phyloP scores from a whole-genome alignment of 2,888 invertebrate species.

The Falcaria lacertinaria region DNA sequence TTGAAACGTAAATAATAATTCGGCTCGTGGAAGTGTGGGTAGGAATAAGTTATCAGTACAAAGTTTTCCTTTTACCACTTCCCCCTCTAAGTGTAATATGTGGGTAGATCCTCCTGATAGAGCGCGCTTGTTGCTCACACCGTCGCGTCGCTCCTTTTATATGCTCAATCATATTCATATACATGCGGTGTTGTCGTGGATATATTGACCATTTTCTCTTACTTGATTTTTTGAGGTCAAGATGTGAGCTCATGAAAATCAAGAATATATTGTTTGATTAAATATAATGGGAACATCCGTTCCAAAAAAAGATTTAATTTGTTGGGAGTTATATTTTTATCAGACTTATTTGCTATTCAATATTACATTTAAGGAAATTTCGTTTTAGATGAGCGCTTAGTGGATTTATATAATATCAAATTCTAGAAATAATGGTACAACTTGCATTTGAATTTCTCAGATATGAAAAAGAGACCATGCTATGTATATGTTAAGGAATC shows the following conservation, averaged over 20 bases:
- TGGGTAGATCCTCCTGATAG: slow-evolving; percentile 9
- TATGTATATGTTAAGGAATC: too few species aligned
- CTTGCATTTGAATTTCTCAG: too few species aligned
- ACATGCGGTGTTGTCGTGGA: slow-evolving; percentile 20
- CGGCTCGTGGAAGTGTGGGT: not conserved
- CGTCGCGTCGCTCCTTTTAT: slow-evolving; percentile 7
- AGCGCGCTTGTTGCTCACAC: slow-evolving; percentile 17
- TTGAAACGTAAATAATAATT: not conserved
- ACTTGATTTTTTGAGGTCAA: slow-evolving; percentile 11
- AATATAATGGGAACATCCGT: too few species aligned
- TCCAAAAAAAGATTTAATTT: too few species aligned
- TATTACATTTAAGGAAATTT: too few species aligned
- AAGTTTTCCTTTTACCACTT: slow-evolving; percentile 28
- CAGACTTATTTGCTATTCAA: too few species aligned
- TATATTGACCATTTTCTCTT: slow-evolving; percentile 18
- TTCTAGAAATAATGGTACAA: too few species aligned
- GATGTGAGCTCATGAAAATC: not conserved
- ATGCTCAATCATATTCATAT: slow-evolving; percentile 26
- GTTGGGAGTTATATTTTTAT: too few species aligned
- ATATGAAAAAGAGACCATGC: too few species aligned
- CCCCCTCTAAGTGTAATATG: slow-evolving; percentile 70
- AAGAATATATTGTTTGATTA: slow-evolving; percentile 4
- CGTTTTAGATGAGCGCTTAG: too few species aligned
- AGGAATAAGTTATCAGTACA: not conserved
- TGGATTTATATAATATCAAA: too few species aligned